Evolutionary conservation across 2,888 invertebrate species (phyloP).

Genomic region (Catocala fraxini): DNA sequence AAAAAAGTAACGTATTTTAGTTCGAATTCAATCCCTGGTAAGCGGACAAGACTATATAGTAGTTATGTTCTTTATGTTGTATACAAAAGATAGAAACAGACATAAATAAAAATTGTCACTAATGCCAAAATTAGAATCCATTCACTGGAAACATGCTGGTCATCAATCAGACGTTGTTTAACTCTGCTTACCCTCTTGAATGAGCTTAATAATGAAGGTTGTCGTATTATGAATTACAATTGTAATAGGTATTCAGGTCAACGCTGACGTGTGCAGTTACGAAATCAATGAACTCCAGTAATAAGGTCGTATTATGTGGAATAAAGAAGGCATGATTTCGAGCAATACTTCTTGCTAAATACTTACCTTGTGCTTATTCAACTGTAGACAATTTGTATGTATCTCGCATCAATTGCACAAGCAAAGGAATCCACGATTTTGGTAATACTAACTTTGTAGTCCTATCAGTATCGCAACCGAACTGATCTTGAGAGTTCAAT

Average conservation of each 20-base stretch:
- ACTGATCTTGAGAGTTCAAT: conserved; percentile 1
- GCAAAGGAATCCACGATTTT: conserved; percentile 11
- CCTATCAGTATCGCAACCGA: not conserved
- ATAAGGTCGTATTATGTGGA: conserved; percentile 41
- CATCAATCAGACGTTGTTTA: not conserved
- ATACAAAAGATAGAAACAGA: too few relatives aligned
- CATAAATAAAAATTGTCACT: too few relatives aligned
- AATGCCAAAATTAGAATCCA: not conserved
- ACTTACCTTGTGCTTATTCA: conserved; percentile 42
- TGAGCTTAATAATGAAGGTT: conserved; percentile 11
- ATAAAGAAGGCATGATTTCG: conserved; percentile 27
- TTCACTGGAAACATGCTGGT: not conserved
- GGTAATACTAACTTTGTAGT: conserved; percentile 3
- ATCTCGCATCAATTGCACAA: conserved; percentile 12
- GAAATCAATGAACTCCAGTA: conserved; percentile 19
- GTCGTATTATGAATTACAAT: conserved; percentile 17
- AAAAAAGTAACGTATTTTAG: too few relatives aligned
- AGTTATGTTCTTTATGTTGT: too few relatives aligned
- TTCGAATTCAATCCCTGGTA: too few relatives aligned
- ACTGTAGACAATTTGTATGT: conserved; percentile 29
- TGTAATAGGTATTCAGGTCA: conserved; percentile 21
- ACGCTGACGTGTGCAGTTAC: conserved; percentile 19
- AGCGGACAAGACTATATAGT: too few relatives aligned
- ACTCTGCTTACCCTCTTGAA: conserved; percentile 4
- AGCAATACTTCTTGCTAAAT: conserved; percentile 37